Conservation (phyloP, 2,113 vertebrate genomes). For the Syrmaticus mikado region DNA sequence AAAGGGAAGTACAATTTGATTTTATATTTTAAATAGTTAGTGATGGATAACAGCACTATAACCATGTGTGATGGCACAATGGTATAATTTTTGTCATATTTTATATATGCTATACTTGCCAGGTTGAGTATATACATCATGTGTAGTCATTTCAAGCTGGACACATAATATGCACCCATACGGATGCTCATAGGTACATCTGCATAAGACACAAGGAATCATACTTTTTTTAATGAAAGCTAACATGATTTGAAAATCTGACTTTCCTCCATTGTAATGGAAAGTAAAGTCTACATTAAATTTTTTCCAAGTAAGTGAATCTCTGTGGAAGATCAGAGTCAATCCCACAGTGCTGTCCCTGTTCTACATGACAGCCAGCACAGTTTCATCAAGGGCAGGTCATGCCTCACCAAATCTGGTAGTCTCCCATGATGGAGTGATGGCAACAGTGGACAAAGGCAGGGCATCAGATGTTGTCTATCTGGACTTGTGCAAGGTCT, state of each 20-base stretch:
- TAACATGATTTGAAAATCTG: neutral
- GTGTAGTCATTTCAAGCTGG: neutral
- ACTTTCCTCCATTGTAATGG: fast-evolving
- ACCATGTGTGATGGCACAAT: neutral
- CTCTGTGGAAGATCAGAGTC: neutral
- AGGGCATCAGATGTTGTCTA: no score
- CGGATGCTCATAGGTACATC: neutral
- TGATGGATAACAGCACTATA: neutral
- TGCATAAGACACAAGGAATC: neutral
- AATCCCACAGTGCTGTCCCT: fast-evolving
- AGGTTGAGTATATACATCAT: fast-evolving
- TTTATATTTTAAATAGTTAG: neutral
- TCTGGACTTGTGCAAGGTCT: no score
- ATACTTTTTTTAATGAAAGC: neutral
- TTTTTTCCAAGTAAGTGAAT: neutral
- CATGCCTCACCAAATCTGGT: no score
- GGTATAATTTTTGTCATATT: neutral
- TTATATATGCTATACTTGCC: neutral
- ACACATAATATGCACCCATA: fast-evolving
- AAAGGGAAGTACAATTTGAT: neutral
- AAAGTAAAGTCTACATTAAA: neutral
- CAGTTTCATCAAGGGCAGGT: no score
- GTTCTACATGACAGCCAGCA: neutral
- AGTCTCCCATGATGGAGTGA: no score
- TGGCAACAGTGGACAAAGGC: no score